Conservation (phyloP, 2,797 vertebrate species). For the Labroides dimidiatus region DNA sequence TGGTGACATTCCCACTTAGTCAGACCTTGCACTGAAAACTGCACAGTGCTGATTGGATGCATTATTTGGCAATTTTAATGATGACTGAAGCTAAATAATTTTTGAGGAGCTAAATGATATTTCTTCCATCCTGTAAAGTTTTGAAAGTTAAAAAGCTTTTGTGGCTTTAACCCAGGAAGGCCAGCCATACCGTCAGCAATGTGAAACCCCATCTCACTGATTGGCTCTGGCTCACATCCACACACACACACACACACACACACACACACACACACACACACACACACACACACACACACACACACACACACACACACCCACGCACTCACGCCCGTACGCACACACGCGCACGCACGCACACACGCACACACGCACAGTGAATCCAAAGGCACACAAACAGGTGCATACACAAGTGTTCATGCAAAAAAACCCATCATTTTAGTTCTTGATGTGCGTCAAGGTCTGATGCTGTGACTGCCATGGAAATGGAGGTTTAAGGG, state of each 20-base stretch:
- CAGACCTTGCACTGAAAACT: conserved; percentile 31
- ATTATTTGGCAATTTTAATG: conserved; percentile 62
- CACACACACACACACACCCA: no score
- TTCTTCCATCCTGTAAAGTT: conserved; percentile 56
- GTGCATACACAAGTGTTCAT: background rate
- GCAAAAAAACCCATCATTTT: conserved; percentile 5
- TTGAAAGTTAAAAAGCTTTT: conserved; percentile 78
- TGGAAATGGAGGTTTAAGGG: conserved; percentile 27
- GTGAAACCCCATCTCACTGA: conserved; percentile 67
- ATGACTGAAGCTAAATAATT: conserved; percentile 64
- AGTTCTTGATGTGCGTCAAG: conserved; percentile 5
- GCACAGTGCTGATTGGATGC: conserved; percentile 50
- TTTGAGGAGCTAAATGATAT: conserved; percentile 61
- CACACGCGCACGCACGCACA: no score
- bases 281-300: no score
- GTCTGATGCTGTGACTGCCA: conserved; percentile 15
- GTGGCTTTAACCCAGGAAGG: conserved; percentile 71
- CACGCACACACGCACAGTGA: background rate
- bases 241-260: conserved; percentile 21
- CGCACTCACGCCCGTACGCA: no score
- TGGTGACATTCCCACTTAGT: conserved; percentile 34
- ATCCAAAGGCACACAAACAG: conserved; percentile 14
- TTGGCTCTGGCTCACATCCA: conserved; percentile 67
- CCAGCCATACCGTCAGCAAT: conserved; percentile 62
- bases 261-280: no score